Base-by-base conservation (phyloP, 2,113 vertebrate species). In the Atractosteus spatula region DNA sequence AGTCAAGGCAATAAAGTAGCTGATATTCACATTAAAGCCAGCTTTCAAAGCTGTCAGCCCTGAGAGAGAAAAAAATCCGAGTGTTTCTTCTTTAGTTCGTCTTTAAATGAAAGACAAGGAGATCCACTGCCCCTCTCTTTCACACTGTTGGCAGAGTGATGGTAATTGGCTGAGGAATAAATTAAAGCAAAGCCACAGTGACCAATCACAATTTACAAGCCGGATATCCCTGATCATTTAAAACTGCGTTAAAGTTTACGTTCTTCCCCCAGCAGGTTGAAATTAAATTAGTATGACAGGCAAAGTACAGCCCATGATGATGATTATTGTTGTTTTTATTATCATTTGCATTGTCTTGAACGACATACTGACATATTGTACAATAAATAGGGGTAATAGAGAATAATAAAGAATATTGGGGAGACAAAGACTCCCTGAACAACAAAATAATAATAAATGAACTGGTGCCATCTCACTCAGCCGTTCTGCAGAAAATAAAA, bases 1-100 rank as follows among this genome's bases (percentile, higher is more conserved):
- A 92, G 91, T 92, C 93, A 92, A 89, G 86, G 91, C 91, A 93
- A 93, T 95, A 94, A 96, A 94, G 91, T 79, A 87, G 88, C 90
- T 88, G 89, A 91, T 92, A 91, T 87, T 94, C 93, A 87, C 91
- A 89, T 82, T 88, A 89, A 93, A 94, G 89, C 88, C 84, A 62
- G 82, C 86, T 87, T 90, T 89, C 82, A 82, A 87, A 84, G 90
- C 90, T 80, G 85, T 80, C 79, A 85, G 84, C 72, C 78, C 76
- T 81, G 75, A 79, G 76, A 71, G n/a, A 54, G 80, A 82, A 81
- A 86, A 85, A 81, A 79, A 84, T 84, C 76, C 74, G 80, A 87
- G 71, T 84, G 80, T 80, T 83, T 88, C 84, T 84, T 85, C 79
- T 79, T 85, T 72, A 77, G 71, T 80, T 76, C 77, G 89, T 88